Conservation (phyloP, 2,797 vertebrate genomes). For the Pseudochirops cupreus region DNA sequence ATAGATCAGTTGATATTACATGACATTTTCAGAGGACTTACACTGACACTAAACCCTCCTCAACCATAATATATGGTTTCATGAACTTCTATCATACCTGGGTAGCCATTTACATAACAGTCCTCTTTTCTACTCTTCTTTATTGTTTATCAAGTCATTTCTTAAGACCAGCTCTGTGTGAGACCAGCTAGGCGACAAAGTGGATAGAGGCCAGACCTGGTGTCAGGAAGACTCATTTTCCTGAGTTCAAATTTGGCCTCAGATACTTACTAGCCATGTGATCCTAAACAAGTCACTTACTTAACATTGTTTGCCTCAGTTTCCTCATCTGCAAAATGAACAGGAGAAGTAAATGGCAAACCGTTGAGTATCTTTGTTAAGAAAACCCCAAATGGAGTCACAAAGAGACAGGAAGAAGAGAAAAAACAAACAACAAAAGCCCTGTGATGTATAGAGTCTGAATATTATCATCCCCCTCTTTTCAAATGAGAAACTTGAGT, state of each 20-base stretch:
- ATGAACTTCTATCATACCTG: not conserved
- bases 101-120: not conserved
- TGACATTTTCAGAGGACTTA: not conserved
- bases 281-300: not conserved
- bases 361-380: not conserved
- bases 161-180: not conserved
- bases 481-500: not conserved
- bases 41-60: not conserved
- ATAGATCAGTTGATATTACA: not conserved
- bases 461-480: not conserved
- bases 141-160: not conserved
- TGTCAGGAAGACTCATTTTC: not conserved
- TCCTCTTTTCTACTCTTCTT: not conserved
- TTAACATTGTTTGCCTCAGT: not conserved
- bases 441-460: not conserved
- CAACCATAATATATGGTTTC: not conserved
- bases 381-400: not conserved
- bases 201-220: not conserved
- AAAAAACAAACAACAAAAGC: not conserved
- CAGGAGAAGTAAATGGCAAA: not conserved
- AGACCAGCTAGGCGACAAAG: not conserved
- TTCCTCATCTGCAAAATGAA: not conserved
- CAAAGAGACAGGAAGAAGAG: not conserved
- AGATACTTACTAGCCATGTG: not conserved
- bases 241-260: not conserved